Conservation (phyloP, 1,140 invertebrate species). For the Homalodisca vitripennis region DNA sequence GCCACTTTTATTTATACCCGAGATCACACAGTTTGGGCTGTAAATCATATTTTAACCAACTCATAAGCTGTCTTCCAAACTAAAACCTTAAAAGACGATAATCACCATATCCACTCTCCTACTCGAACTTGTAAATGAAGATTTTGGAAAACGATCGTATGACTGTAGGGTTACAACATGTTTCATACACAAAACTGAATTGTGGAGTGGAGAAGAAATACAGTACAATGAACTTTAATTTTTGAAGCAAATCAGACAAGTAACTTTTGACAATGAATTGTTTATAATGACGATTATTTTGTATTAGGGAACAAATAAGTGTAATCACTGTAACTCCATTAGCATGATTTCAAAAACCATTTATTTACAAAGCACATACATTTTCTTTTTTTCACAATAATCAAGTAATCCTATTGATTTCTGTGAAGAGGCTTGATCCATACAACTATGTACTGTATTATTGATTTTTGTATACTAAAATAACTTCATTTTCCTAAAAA, state of each 20-base stretch:
- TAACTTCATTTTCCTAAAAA: background rate
- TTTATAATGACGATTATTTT: background rate
- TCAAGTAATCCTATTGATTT: background rate
- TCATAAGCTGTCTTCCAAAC: too few species aligned
- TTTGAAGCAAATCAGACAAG: background rate
- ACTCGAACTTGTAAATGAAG: too few species aligned
- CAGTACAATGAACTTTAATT: background rate
- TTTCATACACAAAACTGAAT: too few species aligned
- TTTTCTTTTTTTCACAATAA: background rate
- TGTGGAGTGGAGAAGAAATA: background rate
- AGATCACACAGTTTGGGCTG: too few species aligned
- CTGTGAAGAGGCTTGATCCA: background rate
- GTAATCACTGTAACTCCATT: background rate
- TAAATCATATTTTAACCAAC: too few species aligned
- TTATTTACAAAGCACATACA: conserved; percentile 16
- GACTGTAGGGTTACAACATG: too few species aligned
- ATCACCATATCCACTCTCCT: too few species aligned
- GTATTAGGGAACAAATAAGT: background rate
- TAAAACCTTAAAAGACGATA: too few species aligned
- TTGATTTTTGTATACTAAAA: conserved; percentile 2
- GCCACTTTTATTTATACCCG: too few species aligned
- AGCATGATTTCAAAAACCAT: background rate
- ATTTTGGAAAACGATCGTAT: too few species aligned
- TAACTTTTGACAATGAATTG: background rate
- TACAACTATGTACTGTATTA: background rate